These are phyloP conservation scores for Lepidocyrtoides sp. DNA, from an alignment of 2,888 invertebrate species.

Conservation along the genomic window DNA sequence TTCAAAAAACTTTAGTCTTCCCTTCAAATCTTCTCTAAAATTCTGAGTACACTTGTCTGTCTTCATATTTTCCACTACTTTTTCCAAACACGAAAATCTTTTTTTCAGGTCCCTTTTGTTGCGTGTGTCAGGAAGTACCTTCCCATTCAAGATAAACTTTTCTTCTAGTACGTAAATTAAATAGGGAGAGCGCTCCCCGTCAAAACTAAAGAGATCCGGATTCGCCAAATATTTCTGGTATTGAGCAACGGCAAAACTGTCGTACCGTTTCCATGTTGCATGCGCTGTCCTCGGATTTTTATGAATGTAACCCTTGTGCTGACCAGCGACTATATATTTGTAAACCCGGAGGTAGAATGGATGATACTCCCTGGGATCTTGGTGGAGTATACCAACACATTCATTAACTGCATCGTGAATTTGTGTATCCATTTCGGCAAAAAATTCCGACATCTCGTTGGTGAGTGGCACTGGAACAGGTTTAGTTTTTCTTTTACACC, in stretches of 20 bases:
- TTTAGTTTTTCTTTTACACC: too few species aligned
- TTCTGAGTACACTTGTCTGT: neutral
- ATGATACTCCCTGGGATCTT: conserved; percentile 61
- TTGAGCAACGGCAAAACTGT: neutral
- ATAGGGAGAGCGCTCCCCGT: neutral
- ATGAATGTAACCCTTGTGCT: conserved; percentile 4
- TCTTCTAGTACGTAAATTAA: neutral
- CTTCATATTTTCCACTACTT: neutral
- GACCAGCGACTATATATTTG: too few species aligned
- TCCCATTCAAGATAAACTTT: neutral
- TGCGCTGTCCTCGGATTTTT: neutral
- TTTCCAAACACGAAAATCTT: too few species aligned
- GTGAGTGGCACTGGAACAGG: too few species aligned
- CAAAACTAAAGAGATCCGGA: neutral
- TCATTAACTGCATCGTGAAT: conserved; percentile 6
- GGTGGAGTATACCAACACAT: neutral
- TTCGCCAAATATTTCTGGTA: neutral
- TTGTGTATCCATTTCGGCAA: conserved; percentile 16
- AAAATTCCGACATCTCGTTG: too few species aligned
- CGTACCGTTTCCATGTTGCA: conserved; percentile 10
- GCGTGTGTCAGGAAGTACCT: neutral
- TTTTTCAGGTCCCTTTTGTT: neutral
- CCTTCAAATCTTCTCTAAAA: neutral
- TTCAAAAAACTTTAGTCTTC: neutral
- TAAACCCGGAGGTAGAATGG: conserved; percentile 60